Base-by-base conservation (phyloP, 2,113 vertebrate species). In the Macrotus californicus region DNA sequence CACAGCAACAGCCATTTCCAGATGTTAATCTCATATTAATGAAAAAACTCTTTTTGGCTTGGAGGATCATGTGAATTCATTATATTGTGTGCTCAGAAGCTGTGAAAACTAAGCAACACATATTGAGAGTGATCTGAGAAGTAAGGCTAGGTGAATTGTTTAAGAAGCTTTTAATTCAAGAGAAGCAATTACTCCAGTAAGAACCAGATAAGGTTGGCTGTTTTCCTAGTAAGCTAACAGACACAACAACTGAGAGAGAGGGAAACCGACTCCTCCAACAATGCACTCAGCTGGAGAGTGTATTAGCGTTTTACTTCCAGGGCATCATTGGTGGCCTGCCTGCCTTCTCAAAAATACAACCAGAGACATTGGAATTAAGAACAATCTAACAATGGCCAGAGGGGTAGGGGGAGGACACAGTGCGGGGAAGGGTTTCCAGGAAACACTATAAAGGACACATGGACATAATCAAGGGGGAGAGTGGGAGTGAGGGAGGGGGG, bases 141-240 rank as follows among this genome's bases (percentile, higher is more conserved):
- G 43, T 92, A 75, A 80, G 87, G 89, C 96, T 94, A 94, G 56
- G 52, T 90, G 72, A 94, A 93, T 86, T 96, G 94, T 93, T 96
- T 94, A 95, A 96, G 75, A 72, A 93, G 69, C 48, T 95, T 96
- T 97, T 96, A 89, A 93, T 94, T 94, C 93, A 93, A 95, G 43
- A 75, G 72, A 89, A 89, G 75, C 83, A 96, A 97, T 96, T 95
- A 94, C 19, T 88, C 36, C 15, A 66, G 73, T 89, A 86, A 16
- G 11, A 10, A 91, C 56, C 92, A 87, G 84, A n/a, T 64, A 93
- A 82, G 56, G 66, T 77, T 26, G 10, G 52, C 89, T 95, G 21
- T 91, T 96, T 94, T 96, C 93, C 89, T 79, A 69, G 59, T 94
- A 93, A 94, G 21, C 73, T 67, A 76, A 84, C 52, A 88, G 14